phyloP scores from a whole-genome alignment of 2,797 vertebrate genomes.

The Enteromius thamalakanensis region DNA sequence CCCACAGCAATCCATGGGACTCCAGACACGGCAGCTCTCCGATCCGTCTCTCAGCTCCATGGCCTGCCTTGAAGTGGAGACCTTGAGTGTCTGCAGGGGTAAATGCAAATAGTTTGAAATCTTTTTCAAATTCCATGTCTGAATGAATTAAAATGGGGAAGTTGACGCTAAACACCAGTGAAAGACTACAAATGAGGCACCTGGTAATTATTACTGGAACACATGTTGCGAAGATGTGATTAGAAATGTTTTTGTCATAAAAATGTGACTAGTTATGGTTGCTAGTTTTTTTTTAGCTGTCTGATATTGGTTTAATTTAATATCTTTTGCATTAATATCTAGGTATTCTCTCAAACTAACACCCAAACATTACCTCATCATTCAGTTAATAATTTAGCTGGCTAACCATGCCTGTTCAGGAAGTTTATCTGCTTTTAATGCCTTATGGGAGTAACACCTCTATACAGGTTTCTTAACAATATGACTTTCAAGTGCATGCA shows the following conservation, averaged over 20 bases:
- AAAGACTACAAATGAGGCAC: background rate
- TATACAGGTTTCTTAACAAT: background rate
- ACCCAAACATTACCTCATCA: conserved; percentile 18
- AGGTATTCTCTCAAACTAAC: conserved; percentile 9
- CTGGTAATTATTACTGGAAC: conserved; percentile 23
- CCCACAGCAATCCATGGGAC: conserved; percentile 76
- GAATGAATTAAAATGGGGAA: background rate
- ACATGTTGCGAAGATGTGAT: background rate
- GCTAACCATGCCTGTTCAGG: background rate
- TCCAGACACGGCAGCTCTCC: conserved; percentile 73
- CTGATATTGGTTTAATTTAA: background rate
- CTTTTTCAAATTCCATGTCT: background rate
- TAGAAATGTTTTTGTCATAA: background rate
- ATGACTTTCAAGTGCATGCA: background rate
- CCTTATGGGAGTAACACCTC: conserved; percentile 15
- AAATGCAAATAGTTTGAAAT: conserved; percentile 62
- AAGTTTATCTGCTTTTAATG: conserved; percentile 20
- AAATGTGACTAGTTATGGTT: background rate
- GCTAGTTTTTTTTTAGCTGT: background rate
- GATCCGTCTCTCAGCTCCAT: conserved; percentile 69
- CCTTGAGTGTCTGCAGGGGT: conserved; percentile 76
- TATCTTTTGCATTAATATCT: background rate
- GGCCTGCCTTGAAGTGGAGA: conserved; percentile 80
- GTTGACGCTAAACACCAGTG: conserved; percentile 10
- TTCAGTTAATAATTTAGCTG: conserved; percentile 30